Evolutionary conservation across 1,140 invertebrate genomes (phyloP).

Genomic region (Sycophila sp.): DNA sequence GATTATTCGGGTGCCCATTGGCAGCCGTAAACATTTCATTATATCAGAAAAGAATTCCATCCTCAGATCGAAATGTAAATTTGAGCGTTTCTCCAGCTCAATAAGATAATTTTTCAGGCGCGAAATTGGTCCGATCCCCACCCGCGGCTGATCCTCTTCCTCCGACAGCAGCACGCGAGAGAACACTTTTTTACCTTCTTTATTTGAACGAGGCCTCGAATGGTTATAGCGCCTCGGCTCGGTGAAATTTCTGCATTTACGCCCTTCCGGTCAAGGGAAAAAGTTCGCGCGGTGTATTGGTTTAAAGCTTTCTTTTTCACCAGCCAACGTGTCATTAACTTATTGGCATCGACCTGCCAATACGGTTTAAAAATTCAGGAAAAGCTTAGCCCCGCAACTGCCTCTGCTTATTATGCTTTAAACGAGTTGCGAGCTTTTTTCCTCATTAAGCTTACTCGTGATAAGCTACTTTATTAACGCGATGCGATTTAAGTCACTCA

Average conservation of each 20-base stretch:
- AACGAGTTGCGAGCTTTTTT: no score
- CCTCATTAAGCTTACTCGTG: no score
- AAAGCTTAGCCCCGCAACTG: background rate
- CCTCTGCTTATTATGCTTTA: background rate
- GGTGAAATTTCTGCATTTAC: slow-evolving; percentile 15
- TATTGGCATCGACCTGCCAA: background rate
- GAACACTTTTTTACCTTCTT: background rate
- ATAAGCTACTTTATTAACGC: no score
- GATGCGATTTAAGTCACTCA: no score
- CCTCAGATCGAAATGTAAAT: background rate
- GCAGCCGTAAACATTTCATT: background rate
- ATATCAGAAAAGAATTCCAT: background rate
- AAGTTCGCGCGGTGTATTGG: background rate
- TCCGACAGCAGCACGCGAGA: background rate
- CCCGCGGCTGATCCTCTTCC: no score
- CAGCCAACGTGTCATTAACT: background rate
- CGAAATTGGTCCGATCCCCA: no score
- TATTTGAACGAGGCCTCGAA: background rate
- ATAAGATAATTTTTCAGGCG: slow-evolving; percentile 2
- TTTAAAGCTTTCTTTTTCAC: background rate
- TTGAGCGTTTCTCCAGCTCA: background rate
- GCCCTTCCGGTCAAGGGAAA: slow-evolving; percentile 14
- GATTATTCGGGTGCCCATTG: background rate
- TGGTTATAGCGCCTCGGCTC: background rate
- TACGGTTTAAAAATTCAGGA: slow-evolving; percentile 3